Conservation (phyloP, 2,888 invertebrate species). For the Julus scandinavius region DNA sequence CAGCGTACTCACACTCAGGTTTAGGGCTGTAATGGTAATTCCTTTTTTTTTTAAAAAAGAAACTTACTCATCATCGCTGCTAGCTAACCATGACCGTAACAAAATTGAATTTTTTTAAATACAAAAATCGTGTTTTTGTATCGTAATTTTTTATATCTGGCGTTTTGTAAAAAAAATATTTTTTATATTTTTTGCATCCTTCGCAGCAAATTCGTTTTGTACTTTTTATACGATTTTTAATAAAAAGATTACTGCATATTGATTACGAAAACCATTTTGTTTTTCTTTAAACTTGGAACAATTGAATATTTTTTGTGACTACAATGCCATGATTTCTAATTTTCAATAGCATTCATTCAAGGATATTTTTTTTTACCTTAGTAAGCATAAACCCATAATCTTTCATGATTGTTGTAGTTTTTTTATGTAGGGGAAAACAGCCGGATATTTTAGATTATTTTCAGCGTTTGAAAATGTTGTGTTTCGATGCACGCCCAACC, state of each 20-base stretch:
- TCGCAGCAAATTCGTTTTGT: background rate
- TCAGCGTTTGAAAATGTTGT: too few species aligned
- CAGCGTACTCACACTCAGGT: slow-evolving; percentile 34
- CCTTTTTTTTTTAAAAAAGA: background rate
- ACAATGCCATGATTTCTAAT: too few species aligned
- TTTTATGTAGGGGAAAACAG: too few species aligned
- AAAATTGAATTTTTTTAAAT: background rate
- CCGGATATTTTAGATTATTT: too few species aligned
- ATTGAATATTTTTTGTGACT: too few species aligned
- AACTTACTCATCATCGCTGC: slow-evolving; percentile 5
- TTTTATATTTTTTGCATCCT: slow-evolving; percentile 24
- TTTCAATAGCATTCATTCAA: too few species aligned
- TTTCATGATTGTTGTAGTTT: too few species aligned
- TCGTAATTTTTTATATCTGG: slow-evolving; percentile 19
- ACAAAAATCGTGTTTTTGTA: slow-evolving; percentile 20
- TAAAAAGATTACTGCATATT: slow-evolving; percentile 33
- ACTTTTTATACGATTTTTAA: slow-evolving; percentile 13
- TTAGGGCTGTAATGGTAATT: background rate
- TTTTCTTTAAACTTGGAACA: too few species aligned
- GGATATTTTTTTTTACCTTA: too few species aligned
- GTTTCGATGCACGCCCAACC: too few species aligned
- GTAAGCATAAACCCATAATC: too few species aligned
- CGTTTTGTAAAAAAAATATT: slow-evolving; percentile 28
- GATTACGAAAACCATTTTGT: background rate
- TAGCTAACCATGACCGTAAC: background rate